phyloP scores from a whole-genome alignment of 2,888 invertebrate genomes.

The Rhabditophanes sp. region DNA sequence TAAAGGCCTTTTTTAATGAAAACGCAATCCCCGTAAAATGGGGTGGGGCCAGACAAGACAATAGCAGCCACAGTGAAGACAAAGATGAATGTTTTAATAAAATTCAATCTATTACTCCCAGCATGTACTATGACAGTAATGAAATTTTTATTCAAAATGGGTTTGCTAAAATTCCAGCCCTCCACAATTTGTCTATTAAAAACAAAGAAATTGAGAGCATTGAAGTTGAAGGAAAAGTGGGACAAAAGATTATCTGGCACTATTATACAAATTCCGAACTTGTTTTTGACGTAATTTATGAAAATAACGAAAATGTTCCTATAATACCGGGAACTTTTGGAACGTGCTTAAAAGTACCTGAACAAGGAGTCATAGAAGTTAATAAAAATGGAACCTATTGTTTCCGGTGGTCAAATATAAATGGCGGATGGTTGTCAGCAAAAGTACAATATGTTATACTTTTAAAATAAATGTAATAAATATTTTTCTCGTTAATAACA shows the following conservation, averaged over 20 bases:
- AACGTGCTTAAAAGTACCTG: constrained; percentile 27
- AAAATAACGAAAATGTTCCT: constrained; percentile 11
- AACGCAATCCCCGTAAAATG: constrained; percentile 27
- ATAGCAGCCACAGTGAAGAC: constrained; percentile 22
- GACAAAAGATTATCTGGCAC: constrained; percentile 24
- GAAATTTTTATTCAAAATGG: background rate
- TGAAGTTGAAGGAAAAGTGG: constrained; percentile 10
- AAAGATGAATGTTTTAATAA: too few relatives aligned
- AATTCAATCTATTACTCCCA: too few relatives aligned
- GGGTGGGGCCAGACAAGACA: constrained; percentile 26
- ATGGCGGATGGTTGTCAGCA: constrained; percentile 23
- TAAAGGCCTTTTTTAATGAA: constrained; percentile 9
- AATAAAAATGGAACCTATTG: constrained; percentile 22
- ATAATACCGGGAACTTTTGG: constrained; percentile 33
- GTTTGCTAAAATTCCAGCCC: too few relatives aligned
- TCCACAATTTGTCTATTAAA: background rate
- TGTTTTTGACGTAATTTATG: constrained; percentile 26
- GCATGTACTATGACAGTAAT: background rate
- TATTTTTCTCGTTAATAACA: too few relatives aligned
- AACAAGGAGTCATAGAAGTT: constrained; percentile 18
- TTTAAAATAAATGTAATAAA: too few relatives aligned
- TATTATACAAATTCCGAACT: constrained; percentile 31
- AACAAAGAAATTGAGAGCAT: background rate
- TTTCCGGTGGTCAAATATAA: constrained; percentile 25
- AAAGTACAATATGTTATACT: too few relatives aligned